These are phyloP conservation scores for Melanerpes aurifrons DNA, from an alignment of 2,113 vertebrate species.

Conservation along the genomic window DNA sequence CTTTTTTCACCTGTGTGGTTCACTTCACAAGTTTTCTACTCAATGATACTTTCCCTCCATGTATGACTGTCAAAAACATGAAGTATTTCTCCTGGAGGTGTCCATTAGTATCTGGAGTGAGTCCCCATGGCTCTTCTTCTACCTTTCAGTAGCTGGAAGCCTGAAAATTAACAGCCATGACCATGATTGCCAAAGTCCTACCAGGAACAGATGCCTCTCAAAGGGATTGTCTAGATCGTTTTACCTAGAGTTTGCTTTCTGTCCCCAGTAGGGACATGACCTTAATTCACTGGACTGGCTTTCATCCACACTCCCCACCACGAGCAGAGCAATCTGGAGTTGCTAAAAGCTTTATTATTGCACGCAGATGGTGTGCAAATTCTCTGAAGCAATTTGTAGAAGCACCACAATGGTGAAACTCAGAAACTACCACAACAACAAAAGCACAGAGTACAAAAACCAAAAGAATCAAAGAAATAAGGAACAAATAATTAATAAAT, in stretches of 20 bases:
- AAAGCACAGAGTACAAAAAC: not conserved
- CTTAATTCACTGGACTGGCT: slow-evolving; percentile 68
- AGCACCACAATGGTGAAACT: not conserved
- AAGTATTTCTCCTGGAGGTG: not conserved
- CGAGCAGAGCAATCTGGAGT: slow-evolving; percentile 30
- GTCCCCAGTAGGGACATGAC: slow-evolving; percentile 61
- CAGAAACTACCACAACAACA: not conserved
- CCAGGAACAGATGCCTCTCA: slow-evolving; percentile 53
- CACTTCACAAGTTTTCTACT: not conserved
- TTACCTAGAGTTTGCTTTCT: slow-evolving; percentile 53
- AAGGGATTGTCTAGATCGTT: slow-evolving; percentile 25
- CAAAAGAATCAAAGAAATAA: not conserved
- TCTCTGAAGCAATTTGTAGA: slow-evolving; percentile 8
- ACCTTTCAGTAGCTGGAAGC: not conserved
- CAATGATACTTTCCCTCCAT: not conserved
- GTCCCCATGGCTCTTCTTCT: not conserved
- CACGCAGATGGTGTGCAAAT: slow-evolving; percentile 62
- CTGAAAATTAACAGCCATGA: not conserved
- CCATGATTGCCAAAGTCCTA: not conserved
- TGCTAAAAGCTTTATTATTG: slow-evolving; percentile 58
- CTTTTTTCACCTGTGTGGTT: not conserved
- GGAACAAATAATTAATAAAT: not conserved
- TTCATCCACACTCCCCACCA: slow-evolving; percentile 28
- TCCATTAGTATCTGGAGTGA: not conserved
- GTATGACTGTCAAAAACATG: not conserved